Base-by-base conservation (phyloP, 2,113 vertebrate species). In the Cettia cetti region DNA sequence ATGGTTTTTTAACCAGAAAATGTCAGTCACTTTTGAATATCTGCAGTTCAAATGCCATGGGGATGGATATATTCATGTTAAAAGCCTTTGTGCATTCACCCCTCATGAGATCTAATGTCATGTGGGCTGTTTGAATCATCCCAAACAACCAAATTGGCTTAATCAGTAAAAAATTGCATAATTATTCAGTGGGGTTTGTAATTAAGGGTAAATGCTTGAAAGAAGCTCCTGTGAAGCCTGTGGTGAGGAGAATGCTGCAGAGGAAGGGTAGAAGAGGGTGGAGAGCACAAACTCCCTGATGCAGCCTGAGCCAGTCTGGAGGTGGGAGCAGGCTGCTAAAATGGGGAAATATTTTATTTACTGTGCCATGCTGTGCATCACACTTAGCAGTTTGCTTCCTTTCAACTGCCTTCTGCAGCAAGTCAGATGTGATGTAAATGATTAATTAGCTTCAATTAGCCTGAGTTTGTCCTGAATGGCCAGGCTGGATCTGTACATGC, bases 271-370 rank as follows among this genome's bases (percentile, higher is more conserved):
- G 30, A 19, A 47, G 13, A 40, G 53, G 9, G 8, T 63, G 64
- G 52, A 39, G 40, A 44, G 30, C 28, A 9, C 0, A 0, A 37
- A 10, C n/a, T 50, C 50, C n/a, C 7, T 0, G 2, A 2, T 11
- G 11, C 28, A 24, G 21, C 52, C 42, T 17, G 31, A 61, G 68
- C 27, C 33, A 11, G 6, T 2, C 4, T 1, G 4, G 54, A 39
- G 31, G 49, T 39, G 13, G 35, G 37, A 81, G 6, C 9, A 20
- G 10, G 27, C 11, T 15, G 28, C 52, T 19, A 1, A 23, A 44
- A 50, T 13, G 12, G 61, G 30, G 59, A 35, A 35, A 17, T 13
- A 18, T 27, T 71, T 77, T 56, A 40, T 72, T 93, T 81, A 18
- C 50, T 81, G 13, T 53, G 45, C 45, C 19, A 8, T 45, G 26